Evolutionary conservation across 2,797 vertebrate species (phyloP), one percentile per base, ranked within the genome.

Genomic region (Thripadectes ignobilis): DNA sequence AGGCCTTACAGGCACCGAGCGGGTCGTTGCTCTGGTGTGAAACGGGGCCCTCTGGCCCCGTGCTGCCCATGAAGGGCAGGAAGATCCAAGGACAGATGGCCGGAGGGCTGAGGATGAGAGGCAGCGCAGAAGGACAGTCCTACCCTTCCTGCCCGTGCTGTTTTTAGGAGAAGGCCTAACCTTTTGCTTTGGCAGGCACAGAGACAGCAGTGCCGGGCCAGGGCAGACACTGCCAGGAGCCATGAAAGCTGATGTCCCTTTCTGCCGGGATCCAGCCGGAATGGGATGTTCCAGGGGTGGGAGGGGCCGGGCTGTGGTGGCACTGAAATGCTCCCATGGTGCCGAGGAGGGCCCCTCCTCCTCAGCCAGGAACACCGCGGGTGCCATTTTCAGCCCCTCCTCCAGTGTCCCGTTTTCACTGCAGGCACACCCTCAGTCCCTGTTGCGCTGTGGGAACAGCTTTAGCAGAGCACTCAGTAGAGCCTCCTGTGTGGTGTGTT

Each of bases 41-140:
- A 34, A 19, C 1, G 3, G 5, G 4, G 30, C 45, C n/a, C 71
- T 45, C 11, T 6, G 36, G 34, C 54, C 49, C 51, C 21, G 1
- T 4, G 0, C 34, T 39, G 58, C 59, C n/a, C 34, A 4, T 0
- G 1, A 38, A 55, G 32, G 41, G 45, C 1, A 0, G 7, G 38
- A 34, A 16, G 9, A 16, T 8, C 16, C 4, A 39, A 52, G 48
- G 66, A 15, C 29, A 8, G 43, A 22, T 3, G 32, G 14, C 1
- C 1, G 19, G 71, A 81, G 34, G 26, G 39, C 14, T 10, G 21
- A 10, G 59, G 24, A 29, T 4, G 26, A 66, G 34, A n/a, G n/a
- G 39, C 55, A 88, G 36, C 24, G 16, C 1, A 10, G 8, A 61
- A 46, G 54, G 26, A 17, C 0, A 1, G 23, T 17, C 58, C n/a